Evolutionary conservation across 2,888 invertebrate genomes (phyloP).

Genomic region (Brenthis ino): DNA sequence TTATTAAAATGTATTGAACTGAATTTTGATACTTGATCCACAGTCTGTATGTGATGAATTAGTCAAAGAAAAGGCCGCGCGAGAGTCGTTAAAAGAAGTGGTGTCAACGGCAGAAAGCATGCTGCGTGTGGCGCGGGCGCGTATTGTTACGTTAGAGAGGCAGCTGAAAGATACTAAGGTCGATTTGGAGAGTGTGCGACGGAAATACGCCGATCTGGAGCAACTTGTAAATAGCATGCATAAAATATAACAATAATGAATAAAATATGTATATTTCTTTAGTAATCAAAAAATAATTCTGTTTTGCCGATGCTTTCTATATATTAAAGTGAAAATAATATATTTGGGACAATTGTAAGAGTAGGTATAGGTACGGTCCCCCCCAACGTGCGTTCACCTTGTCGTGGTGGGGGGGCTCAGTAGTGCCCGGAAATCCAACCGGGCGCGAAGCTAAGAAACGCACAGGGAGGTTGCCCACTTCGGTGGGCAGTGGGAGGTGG

Average conservation of each 20-base stretch:
- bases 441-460: too few relatives aligned
- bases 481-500: too few relatives aligned
- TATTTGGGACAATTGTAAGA: too few relatives aligned
- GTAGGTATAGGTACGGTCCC: too few relatives aligned
- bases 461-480: too few relatives aligned
- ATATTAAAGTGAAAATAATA: too few relatives aligned
- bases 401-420: too few relatives aligned
- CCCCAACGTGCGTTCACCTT: too few relatives aligned
- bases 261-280: background rate
- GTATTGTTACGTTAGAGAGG: constrained; percentile 65
- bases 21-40: background rate
- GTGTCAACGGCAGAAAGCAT: constrained; percentile 68
- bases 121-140: constrained; percentile 68
- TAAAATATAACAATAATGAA: background rate
- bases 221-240: constrained; percentile 59
- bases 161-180: constrained; percentile 64
- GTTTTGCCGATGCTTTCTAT: too few relatives aligned
- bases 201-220: constrained; percentile 72
- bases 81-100: constrained; percentile 65
- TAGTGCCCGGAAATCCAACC: too few relatives aligned
- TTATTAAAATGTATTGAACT: too few relatives aligned
- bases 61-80: constrained; percentile 63
- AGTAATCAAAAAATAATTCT: too few relatives aligned
- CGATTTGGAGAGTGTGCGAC: constrained; percentile 59
- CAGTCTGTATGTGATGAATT: constrained; percentile 61